Conservation (phyloP, 1,140 invertebrate genomes). For the Nephotettix cincticeps region DNA sequence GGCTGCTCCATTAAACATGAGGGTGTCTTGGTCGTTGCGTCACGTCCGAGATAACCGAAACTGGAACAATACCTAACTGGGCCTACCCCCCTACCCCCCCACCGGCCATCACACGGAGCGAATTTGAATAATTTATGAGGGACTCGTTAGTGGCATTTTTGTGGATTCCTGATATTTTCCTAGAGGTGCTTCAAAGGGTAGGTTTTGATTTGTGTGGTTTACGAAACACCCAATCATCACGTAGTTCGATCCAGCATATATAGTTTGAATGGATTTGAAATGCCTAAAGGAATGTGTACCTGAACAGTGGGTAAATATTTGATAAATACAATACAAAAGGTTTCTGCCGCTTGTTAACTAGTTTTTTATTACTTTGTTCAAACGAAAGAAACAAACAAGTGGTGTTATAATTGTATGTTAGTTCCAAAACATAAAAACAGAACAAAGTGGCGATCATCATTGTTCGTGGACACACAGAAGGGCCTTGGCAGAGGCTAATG, state of each 20-base stretch:
- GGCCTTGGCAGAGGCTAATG: no score
- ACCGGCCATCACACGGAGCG: neutral
- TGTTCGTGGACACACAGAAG: no score
- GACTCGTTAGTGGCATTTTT: neutral
- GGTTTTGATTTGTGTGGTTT: neutral
- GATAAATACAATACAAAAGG: no score
- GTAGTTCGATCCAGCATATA: neutral
- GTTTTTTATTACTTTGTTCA: no score
- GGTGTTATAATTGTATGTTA: no score
- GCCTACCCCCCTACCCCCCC: neutral
- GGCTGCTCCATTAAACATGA: neutral
- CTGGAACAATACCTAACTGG: conserved; percentile 8
- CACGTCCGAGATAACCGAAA: neutral
- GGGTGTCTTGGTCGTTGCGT: neutral
- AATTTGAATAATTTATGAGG: conserved; percentile 22
- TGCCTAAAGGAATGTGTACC: neutral
- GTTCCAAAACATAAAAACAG: no score
- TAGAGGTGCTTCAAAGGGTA: neutral
- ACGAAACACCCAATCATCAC: neutral
- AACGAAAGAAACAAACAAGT: no score
- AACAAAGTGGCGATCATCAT: no score
- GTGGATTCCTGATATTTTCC: neutral
- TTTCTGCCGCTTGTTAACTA: no score
- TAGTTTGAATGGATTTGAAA: neutral
- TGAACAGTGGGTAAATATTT: neutral